Evolutionary conservation across 2,113 vertebrate species (phyloP).

Genomic region (Ploceus nigricollis): DNA sequence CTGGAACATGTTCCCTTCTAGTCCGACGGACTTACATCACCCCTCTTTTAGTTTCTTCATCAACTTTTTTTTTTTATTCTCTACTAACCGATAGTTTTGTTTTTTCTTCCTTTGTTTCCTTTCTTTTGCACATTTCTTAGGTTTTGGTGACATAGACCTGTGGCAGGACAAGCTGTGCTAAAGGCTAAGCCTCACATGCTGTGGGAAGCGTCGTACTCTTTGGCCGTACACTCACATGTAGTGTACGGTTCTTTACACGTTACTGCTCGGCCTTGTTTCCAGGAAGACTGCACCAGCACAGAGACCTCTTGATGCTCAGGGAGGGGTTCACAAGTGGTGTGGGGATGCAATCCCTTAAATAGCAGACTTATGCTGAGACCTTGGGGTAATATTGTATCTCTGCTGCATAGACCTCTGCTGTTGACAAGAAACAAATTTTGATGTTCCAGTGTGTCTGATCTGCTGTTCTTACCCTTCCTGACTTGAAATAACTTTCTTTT

Average conservation of each 20-base stretch:
- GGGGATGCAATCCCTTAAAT: conserved; percentile 23
- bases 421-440: background rate
- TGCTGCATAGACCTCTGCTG: conserved; percentile 17
- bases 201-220: conserved; percentile 47
- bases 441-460: conserved; percentile 34
- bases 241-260: conserved; percentile 42
- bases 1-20: conserved; percentile 11
- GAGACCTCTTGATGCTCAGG: conserved; percentile 25
- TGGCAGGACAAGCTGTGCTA: conserved; percentile 69
- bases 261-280: conserved; percentile 66
- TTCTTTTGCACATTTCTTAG: conserved; percentile 55
- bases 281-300: conserved; percentile 52
- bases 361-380: conserved; percentile 13
- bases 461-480: conserved; percentile 3
- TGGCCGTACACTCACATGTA: conserved; percentile 60
- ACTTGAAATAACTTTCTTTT: conserved; percentile 43
- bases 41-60: conserved; percentile 49
- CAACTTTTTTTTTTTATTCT: conserved; percentile 3
- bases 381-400: conserved; percentile 43
- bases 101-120: conserved; percentile 49
- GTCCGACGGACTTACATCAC: background rate
- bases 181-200: conserved; percentile 42
- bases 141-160: conserved; percentile 72
- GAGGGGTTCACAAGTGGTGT: conserved; percentile 41
- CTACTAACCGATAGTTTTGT: conserved; percentile 64